phyloP scores from a whole-genome alignment of 2,888 invertebrate genomes.

The Drosophila infuscata region DNA sequence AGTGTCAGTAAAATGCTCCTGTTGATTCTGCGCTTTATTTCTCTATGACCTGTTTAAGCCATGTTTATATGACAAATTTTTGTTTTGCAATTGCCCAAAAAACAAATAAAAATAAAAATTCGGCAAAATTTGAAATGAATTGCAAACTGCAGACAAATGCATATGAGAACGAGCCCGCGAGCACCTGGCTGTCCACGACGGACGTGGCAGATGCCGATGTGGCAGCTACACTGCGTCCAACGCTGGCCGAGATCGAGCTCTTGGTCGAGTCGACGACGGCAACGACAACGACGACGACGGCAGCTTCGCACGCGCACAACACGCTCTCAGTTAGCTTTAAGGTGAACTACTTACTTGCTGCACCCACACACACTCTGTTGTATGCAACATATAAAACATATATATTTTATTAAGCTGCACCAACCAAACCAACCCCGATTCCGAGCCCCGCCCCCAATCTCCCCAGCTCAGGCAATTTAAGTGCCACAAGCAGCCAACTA shows the following conservation, averaged over 20 bases:
- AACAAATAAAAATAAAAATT: not conserved
- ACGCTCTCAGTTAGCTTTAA: constrained; percentile 66
- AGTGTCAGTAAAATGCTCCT: not conserved
- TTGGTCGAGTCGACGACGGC: constrained; percentile 45
- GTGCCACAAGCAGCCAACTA: constrained; percentile 19
- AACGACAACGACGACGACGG: constrained; percentile 11
- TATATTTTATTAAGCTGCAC: constrained; percentile 52
- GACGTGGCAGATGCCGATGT: constrained; percentile 56
- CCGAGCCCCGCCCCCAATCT: not conserved
- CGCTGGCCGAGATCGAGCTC: constrained; percentile 49
- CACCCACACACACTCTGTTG: constrained; percentile 12
- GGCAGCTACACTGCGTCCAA: constrained; percentile 40
- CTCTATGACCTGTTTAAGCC: not conserved
- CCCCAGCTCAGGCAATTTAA: constrained; percentile 11
- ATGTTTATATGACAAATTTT: constrained; percentile 22
- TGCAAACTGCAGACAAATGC: constrained; percentile 60
- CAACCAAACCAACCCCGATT: not conserved
- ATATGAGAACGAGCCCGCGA: constrained; percentile 55
- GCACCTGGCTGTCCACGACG: constrained; percentile 54
- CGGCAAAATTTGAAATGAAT: constrained; percentile 1
- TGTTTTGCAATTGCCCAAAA: constrained; percentile 9
- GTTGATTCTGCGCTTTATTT: not conserved
- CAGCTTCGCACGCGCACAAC: constrained; percentile 42
- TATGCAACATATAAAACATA: constrained; percentile 24
- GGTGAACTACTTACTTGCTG: constrained; percentile 59